Evolutionary conservation across 2,888 invertebrate genomes (phyloP), one percentile per base, ranked within the genome.

Genomic region (Campoletis raptor): DNA sequence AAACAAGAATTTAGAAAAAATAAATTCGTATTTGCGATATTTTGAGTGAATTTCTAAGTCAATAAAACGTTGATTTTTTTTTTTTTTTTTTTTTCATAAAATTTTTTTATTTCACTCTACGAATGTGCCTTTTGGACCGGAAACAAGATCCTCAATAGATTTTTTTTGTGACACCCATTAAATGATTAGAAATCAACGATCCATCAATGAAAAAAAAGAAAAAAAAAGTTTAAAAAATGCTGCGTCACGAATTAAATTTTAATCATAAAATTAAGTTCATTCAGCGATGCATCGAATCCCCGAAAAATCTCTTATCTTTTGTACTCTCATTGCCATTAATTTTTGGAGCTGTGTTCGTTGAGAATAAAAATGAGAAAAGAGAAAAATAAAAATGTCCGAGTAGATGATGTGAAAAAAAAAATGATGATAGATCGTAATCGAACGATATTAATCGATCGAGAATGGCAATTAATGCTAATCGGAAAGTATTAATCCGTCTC

Each of bases 401-500:
- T 61, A 81, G 61, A 70, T 70, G 48, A 84, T 74, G 66, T 9
- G 30, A 57, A 69, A 30, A 30, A 69, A 37, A 48, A 48, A 83
- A 82, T 45, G 66, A 69, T 52, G 18, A 66, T 64, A 40, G 69
- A 24, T 79, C 87, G 81, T 30, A 79, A 69, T 74, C 37, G 45
- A 74, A 21, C 45, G 12, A 80, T 76, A 36, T 57, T 70, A 74
- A 72, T 74, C 73, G 57, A 37, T 64, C 45, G 64, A 61, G 70
- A 81, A 87, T 84, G 80, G 80, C 84, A 72, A 85, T 83, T 67
- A 76, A 81, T 81, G 85, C 81, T 70, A 85, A 85, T 74, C 79
- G 36, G 81, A 85, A 80, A 64, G 48, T n/a, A 76, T 79, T 72
- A 81, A 77, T 88, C 82, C 80, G 83, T 85, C 83, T 85, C 83